Base-by-base conservation (phyloP, 2,888 invertebrate species). In the Rhingia campestris region DNA sequence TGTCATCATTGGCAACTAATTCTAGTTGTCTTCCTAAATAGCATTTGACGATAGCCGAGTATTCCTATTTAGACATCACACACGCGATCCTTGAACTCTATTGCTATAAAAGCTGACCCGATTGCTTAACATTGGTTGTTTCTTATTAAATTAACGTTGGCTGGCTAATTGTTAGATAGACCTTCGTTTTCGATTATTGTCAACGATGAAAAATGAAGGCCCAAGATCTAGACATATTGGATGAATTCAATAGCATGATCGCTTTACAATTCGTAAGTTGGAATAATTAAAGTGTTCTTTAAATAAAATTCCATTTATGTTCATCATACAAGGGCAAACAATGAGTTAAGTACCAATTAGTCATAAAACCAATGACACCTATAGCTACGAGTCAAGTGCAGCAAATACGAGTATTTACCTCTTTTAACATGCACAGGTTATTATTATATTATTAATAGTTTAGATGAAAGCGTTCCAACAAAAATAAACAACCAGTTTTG, bases 21-120 rank as follows among this genome's bases (percentile, higher is more conserved):
- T 22, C 22, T 22, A 22, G 22, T 22, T 39, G 10, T 6, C 32
- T 14, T 39, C 33, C 30, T n/a, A 5, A 6, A 58, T 22, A 53
- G 22, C 22, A 22, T 22, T 22, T 22, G 22, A 22, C 22, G 22
- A 22, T 22, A 22, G n/a, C n/a, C n/a, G n/a, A n/a, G 22, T 22
- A 2, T 22, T 22, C 22, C 22, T 22, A 22, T 22, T 22, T 22
- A 35, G 10, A 61, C 10, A 22, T 43, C 6, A 54, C 14, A 54
- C n/a, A 39, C n/a, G 32, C n/a, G 45, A 53, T 58, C 69, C 69
- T 69, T 69, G 56, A 69, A 69, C 67, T 69, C 22, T 56, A 37
- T 45, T 3, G 37, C 45, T 35, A 56, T 56, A 56, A 69, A 56
- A 6, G 33, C 32, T 54, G 54, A 54, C 54, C 54, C 30, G 43